phyloP scores from a whole-genome alignment of 2,113 vertebrate genomes.

The Colinus virginianus region DNA sequence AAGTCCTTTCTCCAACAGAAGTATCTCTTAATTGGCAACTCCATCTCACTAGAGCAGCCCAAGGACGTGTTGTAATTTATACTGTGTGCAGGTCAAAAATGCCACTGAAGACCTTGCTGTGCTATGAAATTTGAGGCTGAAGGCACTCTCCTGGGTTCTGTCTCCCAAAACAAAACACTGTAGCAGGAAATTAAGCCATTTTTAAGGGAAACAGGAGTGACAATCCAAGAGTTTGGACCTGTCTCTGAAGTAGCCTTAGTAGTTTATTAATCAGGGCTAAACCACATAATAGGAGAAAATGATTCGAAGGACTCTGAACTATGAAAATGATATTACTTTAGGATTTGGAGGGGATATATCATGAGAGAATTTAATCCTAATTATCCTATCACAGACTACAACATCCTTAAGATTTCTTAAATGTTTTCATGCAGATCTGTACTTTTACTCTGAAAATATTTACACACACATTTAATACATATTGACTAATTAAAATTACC shows the following conservation, averaged over 20 bases:
- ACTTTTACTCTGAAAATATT: neutral
- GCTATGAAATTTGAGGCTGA: too few species aligned
- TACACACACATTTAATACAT: neutral
- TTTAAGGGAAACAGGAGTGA: neutral
- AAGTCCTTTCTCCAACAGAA: neutral
- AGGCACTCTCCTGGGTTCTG: too few species aligned
- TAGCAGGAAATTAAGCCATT: neutral
- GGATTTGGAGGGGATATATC: neutral
- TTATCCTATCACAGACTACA: neutral
- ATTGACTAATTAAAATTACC: neutral
- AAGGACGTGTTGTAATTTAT: neutral
- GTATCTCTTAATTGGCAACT: neutral
- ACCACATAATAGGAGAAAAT: accelerated
- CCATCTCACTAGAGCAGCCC: neutral
- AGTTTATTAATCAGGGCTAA: neutral
- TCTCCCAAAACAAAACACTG: neutral
- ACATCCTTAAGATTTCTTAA: neutral
- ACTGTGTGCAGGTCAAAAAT: too few species aligned
- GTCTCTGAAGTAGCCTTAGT: neutral
- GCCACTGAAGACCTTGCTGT: too few species aligned
- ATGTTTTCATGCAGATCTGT: neutral
- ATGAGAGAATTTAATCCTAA: neutral
- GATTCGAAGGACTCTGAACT: neutral
- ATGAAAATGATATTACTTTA: neutral
- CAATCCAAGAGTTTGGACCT: neutral